A percentile compares a stretch with the other conserved stretches of the same genome.
Evolutionary conservation across 2,888 invertebrate species (phyloP).

Genomic region (Agrotis puta): DNA sequence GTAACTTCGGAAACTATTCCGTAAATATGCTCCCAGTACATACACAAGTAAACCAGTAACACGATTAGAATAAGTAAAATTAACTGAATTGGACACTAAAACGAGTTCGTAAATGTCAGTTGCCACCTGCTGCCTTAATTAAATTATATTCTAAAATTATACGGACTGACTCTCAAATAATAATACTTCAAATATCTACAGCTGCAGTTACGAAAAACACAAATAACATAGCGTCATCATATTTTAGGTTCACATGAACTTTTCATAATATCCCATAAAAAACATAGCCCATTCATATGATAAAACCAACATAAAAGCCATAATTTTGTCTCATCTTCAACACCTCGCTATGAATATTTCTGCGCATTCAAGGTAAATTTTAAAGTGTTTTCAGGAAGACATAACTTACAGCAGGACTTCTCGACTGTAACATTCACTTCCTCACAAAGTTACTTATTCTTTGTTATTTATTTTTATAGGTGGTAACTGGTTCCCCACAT

Average conservation of each 20-base stretch:
- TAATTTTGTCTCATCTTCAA: constrained; percentile 19
- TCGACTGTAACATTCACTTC: constrained; percentile 16
- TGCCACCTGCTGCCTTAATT: too few species aligned
- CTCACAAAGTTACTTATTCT: constrained; percentile 1
- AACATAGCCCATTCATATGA: background rate
- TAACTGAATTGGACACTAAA: too few species aligned
- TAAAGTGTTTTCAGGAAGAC: constrained; percentile 37
- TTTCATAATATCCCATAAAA: background rate
- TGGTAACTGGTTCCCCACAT: too few species aligned
- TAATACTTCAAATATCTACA: too few species aligned
- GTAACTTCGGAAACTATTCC: background rate
- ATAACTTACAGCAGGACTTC: constrained; percentile 22
- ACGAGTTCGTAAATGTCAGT: too few species aligned
- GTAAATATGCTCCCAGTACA: too few species aligned
- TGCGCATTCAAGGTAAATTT: constrained; percentile 18
- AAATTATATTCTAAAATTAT: too few species aligned
- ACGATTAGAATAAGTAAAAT: too few species aligned
- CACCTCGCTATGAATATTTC: constrained; percentile 25
- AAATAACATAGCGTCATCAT: too few species aligned
- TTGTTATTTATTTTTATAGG: constrained; percentile 11
- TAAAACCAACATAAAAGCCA: constrained; percentile 22
- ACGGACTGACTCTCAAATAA: too few species aligned
- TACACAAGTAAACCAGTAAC: background rate
- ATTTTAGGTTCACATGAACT: background rate
- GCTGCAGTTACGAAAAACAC: too few species aligned